Base-by-base conservation (phyloP, 2,113 vertebrate species). In the Hippocampus guttulatus region DNA sequence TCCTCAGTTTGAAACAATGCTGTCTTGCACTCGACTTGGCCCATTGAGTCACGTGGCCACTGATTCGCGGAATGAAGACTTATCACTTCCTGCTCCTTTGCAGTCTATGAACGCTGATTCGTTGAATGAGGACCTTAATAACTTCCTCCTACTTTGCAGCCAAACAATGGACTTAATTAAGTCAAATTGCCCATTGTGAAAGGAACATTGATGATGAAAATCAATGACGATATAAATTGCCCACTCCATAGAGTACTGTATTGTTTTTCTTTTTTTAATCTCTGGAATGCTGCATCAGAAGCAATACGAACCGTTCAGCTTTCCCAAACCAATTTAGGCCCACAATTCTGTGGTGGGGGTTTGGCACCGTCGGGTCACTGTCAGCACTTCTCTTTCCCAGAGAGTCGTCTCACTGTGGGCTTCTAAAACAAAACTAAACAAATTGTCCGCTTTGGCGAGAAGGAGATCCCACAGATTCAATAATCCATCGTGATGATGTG, bases 301-400 rank as follows among this genome's bases (percentile, higher is more conserved):
- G 63, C 77, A 81, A 78, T 75, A 79, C 20, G 69, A 76, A 71
- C 76, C 73, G 73, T 83, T 78, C 70, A 11, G 61, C 64, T 81
- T 71, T 84, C 72, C 80, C 81, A 64, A 43, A 73, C 62, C 14
- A 33, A 5, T 65, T 68, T 45, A 47, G 71, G 64, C 75, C 80
- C 84, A 85, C 81, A 84, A 82, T 86, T 84, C 86, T 84, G 90
- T 64, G 87, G 85, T 67, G 81, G 64, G 27, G 87, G 82, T 82
- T 70, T 79, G 89, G 87, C 83, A 60, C 43, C 2, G 9, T 69
- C 40, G 5, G 38, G 74, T 71, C 72, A 55, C 78, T 86, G 86
- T 90, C 84, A 89, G 88, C 88, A 80, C 84, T 85, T 80, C 73
- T 80, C 76, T 0, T 62, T 66, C 76, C 75, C 33, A 23, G 73